phyloP scores from a whole-genome alignment of 2,113 vertebrate genomes.

The Dasyurus viverrinus region DNA sequence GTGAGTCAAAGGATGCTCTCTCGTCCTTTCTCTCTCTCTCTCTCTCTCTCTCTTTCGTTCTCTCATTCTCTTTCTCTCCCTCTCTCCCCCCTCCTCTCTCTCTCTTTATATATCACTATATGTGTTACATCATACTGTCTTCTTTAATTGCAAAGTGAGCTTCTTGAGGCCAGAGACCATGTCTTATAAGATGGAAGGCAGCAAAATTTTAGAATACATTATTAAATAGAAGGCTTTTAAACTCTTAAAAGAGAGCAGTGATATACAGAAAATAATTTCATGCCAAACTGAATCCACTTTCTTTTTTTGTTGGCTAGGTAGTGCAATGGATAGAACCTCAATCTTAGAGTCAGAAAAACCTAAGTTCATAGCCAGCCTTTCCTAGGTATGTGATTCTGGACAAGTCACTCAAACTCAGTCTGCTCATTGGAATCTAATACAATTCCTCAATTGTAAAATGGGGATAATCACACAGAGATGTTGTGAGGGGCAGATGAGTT shows the following conservation, averaged over 20 bases:
- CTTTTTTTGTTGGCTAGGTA: neutral
- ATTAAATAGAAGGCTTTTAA: neutral
- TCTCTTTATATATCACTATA: too few species aligned
- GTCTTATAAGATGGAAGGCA: neutral
- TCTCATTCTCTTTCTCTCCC: too few species aligned
- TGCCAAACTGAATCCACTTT: neutral
- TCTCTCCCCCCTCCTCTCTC: too few species aligned
- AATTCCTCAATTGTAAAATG: neutral
- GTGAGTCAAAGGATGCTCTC: too few species aligned
- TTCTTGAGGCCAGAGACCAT: too few species aligned
- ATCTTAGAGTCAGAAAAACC: neutral
- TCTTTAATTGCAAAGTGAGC: too few species aligned
- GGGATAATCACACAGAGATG: neutral
- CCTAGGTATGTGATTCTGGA: neutral
- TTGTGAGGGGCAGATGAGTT: neutral
- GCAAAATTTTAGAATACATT: neutral
- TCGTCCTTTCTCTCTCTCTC: too few species aligned
- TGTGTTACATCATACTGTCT: too few species aligned
- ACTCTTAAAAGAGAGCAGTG: neutral
- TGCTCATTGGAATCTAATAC: neutral
- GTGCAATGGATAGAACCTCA: neutral
- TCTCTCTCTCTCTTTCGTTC: too few species aligned
- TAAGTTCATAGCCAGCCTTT: neutral
- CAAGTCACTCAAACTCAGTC: neutral
- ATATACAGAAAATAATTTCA: neutral